phyloP scores from a whole-genome alignment of 2,113 vertebrate genomes.

The Myrmophylax atrothorax region DNA sequence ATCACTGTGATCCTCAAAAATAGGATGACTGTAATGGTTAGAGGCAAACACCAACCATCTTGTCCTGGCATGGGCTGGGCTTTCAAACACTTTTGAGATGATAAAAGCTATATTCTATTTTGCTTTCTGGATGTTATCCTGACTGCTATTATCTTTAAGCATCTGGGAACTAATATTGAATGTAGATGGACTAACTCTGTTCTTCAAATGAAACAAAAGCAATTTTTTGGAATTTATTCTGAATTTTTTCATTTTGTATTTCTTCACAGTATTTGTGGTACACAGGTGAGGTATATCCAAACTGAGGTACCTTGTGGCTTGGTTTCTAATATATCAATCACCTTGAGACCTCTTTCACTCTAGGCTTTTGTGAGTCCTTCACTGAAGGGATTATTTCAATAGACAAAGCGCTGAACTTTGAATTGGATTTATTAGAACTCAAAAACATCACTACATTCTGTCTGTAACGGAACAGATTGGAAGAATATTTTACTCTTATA shows the following conservation, averaged over 20 bases:
- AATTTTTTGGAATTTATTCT: not conserved
- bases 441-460: not conserved
- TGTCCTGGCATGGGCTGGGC: not conserved
- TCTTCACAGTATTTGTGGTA: not conserved
- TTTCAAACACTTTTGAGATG: constrained; percentile 12
- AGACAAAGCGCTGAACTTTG: not conserved
- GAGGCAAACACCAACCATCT: constrained; percentile 30
- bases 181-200: not conserved
- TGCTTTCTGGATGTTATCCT: not conserved
- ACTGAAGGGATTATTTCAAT: not conserved
- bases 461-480: not conserved
- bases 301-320: not conserved
- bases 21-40: constrained; percentile 13
- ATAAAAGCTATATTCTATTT: constrained; percentile 16
- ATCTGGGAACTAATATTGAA: not conserved
- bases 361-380: not conserved
- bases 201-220: not conserved
- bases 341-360: not conserved
- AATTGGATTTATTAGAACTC: not conserved
- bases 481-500: not conserved
- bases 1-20: constrained; percentile 49
- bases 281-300: not conserved
- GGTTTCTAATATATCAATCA: not conserved
- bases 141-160: not conserved
- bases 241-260: not conserved